These are phyloP conservation scores for Hoplodrina blanda DNA, from an alignment of 2,888 invertebrate species.

Conservation along the genomic window DNA sequence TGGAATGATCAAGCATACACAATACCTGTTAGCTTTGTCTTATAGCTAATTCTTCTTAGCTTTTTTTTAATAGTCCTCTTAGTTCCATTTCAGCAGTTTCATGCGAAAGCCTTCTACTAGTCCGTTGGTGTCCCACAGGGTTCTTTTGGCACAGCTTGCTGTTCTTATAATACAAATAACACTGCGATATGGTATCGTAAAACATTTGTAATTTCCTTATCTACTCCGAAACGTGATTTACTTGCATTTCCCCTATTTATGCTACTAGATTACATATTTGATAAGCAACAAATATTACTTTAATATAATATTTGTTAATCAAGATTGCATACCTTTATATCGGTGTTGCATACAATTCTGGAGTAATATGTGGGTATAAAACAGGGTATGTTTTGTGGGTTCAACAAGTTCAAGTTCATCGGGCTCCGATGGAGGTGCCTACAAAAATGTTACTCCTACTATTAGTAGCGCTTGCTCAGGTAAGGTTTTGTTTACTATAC, in stretches of 20 bases:
- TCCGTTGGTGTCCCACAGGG: neutral
- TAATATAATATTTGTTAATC: conserved; percentile 66
- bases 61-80: neutral
- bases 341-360: conserved; percentile 68
- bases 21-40: too few species aligned
- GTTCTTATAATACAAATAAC: conserved; percentile 3
- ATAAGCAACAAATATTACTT: conserved; percentile 50
- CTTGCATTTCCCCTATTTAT: conserved; percentile 47
- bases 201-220: conserved; percentile 36
- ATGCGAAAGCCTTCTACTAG: too few species aligned
- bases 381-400: conserved; percentile 52
- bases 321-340: conserved; percentile 58
- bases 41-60: neutral
- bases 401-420: conserved; percentile 67
- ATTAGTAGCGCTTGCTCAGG: conserved; percentile 74
- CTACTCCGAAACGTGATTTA: conserved; percentile 57
- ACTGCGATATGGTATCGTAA: conserved; percentile 25
- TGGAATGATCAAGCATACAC: too few species aligned
- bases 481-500: conserved; percentile 67
- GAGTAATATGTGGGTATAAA: conserved; percentile 82
- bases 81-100: neutral
- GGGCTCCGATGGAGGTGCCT: conserved; percentile 76
- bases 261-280: conserved; percentile 49
- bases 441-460: conserved; percentile 71
- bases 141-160: conserved; percentile 11